Percentiles rank a stretch among this genome's conserved stretches.
phyloP scores from a whole-genome alignment of 2,888 invertebrate genomes.

The Drosophila subsilvestris region DNA sequence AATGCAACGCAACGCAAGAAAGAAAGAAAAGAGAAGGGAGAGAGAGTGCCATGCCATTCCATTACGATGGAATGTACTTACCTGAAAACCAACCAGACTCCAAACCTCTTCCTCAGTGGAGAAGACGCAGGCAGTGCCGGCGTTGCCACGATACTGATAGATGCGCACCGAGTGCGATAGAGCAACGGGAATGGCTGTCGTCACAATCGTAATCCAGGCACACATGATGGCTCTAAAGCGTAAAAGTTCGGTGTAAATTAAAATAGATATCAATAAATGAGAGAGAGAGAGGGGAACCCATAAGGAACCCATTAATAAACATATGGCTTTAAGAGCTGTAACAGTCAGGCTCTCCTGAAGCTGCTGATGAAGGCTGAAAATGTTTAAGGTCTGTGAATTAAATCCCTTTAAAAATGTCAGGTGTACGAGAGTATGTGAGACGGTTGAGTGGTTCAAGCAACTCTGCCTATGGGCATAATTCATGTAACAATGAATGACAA shows the following conservation, averaged over 20 bases:
- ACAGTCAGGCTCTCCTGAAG: too few relatives aligned
- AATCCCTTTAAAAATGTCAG: neutral
- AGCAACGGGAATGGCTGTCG: slow-evolving; percentile 91
- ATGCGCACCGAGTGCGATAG: slow-evolving; percentile 90
- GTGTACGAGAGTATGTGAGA: neutral
- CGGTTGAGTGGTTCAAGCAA: neutral
- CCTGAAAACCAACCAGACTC: slow-evolving; percentile 85
- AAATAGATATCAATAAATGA: too few relatives aligned
- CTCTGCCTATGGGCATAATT: slow-evolving; percentile 2
- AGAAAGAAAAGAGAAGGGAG: too few relatives aligned
- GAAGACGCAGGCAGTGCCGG: slow-evolving; percentile 89
- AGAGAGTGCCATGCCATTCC: too few relatives aligned
- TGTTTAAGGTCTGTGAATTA: neutral
- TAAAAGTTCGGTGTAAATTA: neutral
- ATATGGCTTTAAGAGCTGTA: neutral
- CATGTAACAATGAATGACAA: neutral
- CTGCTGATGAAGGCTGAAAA: neutral
- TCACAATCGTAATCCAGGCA: slow-evolving; percentile 92
- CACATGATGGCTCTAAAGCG: slow-evolving; percentile 88
- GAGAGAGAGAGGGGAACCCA: too few relatives aligned
- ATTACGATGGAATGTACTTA: slow-evolving; percentile 51
- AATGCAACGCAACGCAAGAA: too few relatives aligned
- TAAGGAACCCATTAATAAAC: too few relatives aligned
- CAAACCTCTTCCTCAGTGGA: slow-evolving; percentile 86
- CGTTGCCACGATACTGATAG: slow-evolving; percentile 87